Evolutionary conservation across 1,140 invertebrate genomes (phyloP).

Genomic region (Hyposmocoma kahamanoa): DNA sequence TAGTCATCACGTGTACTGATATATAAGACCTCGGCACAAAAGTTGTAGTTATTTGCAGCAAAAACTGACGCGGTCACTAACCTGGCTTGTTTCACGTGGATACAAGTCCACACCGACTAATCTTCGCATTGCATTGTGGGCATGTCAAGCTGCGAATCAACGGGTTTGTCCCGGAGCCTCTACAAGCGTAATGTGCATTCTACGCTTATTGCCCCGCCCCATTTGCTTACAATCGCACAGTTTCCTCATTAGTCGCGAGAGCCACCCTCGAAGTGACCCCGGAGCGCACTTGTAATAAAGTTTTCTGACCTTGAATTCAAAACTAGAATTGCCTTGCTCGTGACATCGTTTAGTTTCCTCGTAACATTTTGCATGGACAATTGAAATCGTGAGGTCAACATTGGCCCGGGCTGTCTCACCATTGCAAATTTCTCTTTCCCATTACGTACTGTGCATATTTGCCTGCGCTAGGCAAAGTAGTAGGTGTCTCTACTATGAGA

Average conservation of each 20-base stretch:
- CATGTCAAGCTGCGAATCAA: too few relatives aligned
- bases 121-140: too few relatives aligned
- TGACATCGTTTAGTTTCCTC: conserved; percentile 63
- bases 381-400: conserved; percentile 70
- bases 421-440: conserved; percentile 67
- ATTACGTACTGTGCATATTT: conserved; percentile 46
- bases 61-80: too few relatives aligned
- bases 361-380: conserved; percentile 69
- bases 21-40: too few relatives aligned
- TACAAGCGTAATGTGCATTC: too few relatives aligned
- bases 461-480: too few relatives aligned
- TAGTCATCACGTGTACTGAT: too few relatives aligned
- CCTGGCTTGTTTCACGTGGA: too few relatives aligned
- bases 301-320: conserved; percentile 62
- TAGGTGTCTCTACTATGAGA: too few relatives aligned
- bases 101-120: too few relatives aligned
- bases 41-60: too few relatives aligned
- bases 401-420: conserved; percentile 52
- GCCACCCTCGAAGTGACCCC: conserved; percentile 2
- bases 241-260: conserved; percentile 2
- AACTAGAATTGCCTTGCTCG: conserved; percentile 55
- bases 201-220: not conserved
- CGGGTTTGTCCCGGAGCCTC: too few relatives aligned
- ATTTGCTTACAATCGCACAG: conserved; percentile 1
- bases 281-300: conserved; percentile 21